phyloP scores from a whole-genome alignment of 2,797 vertebrate species.

The Gambusia yucatana region DNA sequence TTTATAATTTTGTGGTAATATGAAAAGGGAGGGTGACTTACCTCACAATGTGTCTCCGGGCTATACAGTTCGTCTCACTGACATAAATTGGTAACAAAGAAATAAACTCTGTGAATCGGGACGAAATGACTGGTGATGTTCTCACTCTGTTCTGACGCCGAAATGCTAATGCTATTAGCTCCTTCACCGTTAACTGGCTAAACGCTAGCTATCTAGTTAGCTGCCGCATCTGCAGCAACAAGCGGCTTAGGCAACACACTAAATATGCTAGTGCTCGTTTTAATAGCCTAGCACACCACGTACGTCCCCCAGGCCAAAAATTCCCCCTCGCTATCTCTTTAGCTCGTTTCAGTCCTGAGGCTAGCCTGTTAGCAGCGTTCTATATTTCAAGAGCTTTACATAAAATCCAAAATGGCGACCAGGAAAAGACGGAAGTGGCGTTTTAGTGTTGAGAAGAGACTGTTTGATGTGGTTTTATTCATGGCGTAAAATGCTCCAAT shows the following conservation, averaged over 20 bases:
- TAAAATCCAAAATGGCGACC: conserved; percentile 87
- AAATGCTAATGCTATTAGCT: conserved; percentile 50
- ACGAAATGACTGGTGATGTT: conserved; percentile 32
- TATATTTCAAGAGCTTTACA: conserved; percentile 45
- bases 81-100: conserved; percentile 30
- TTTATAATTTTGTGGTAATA: background rate
- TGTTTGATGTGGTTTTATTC: conserved; percentile 21
- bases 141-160: conserved; percentile 46
- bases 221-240: conserved; percentile 21
- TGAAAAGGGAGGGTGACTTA: conserved; percentile 36
- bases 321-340: background rate
- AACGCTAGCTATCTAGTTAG: conserved; percentile 43
- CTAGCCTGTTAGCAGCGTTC: conserved; percentile 29
- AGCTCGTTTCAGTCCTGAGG: conserved; percentile 15
- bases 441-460: background rate
- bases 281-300: background rate
- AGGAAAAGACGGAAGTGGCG: conserved; percentile 83
- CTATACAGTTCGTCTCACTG: background rate
- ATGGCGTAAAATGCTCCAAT: no score
- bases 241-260: background rate
- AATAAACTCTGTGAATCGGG: background rate
- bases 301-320: background rate
- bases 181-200: conserved; percentile 47
- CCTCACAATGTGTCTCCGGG: conserved; percentile 19
- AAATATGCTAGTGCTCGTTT: background rate